These are phyloP conservation scores for Phrynocephalus forsythii DNA, from an alignment of 2,797 vertebrate species.

Conservation along the genomic window DNA sequence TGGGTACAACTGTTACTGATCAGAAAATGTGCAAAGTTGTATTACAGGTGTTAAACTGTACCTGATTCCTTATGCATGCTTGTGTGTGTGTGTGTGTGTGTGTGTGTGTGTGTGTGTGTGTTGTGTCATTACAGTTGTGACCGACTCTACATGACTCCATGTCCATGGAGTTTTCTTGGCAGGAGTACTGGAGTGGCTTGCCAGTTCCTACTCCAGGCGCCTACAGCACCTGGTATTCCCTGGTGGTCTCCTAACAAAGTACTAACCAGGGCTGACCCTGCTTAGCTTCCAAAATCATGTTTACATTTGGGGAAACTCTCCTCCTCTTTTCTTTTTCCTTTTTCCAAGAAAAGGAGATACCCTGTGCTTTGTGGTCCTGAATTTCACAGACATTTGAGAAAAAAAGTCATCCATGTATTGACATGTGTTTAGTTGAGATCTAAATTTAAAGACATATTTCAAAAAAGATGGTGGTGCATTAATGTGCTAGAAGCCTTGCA, in stretches of 20 bases:
- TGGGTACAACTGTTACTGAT: conserved; percentile 4
- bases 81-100: not conserved
- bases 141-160: too few species aligned
- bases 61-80: conserved; percentile 31
- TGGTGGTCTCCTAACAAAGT: too few species aligned
- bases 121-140: too few species aligned
- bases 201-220: too few species aligned
- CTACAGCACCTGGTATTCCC: too few species aligned
- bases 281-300: not conserved
- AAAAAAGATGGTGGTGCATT: not conserved
- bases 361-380: not conserved
- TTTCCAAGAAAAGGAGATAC: not conserved
- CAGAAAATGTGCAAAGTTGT: conserved; percentile 34
- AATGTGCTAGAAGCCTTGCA: not conserved
- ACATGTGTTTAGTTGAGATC: not conserved
- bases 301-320: conserved; percentile 32
- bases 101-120: not conserved
- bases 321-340: not conserved
- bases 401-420: not conserved
- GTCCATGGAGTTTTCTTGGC: too few species aligned
- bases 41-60: not conserved
- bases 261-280: too few species aligned
- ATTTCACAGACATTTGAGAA: not conserved
- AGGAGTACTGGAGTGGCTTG: too few species aligned
- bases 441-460: not conserved